These are phyloP conservation scores for Diceros bicornis DNA, from an alignment of 2,797 vertebrate genomes.

Conservation along the genomic window DNA sequence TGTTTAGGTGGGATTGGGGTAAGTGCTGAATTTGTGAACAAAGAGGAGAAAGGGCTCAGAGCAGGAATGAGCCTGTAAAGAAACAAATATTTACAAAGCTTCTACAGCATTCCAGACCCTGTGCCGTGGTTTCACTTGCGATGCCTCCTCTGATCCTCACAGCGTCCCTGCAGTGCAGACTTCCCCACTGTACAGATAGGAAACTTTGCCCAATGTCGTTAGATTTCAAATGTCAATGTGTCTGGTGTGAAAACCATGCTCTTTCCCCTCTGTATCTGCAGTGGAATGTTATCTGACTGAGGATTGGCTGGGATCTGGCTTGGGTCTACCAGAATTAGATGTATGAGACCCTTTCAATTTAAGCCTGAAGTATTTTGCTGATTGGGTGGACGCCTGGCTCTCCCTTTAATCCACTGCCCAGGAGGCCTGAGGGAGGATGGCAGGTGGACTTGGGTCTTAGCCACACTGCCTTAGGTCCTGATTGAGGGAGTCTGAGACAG, in stretches of 20 bases:
- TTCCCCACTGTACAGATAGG: not conserved
- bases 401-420: not conserved
- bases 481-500: rapidly evolving
- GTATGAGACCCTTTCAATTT: not conserved
- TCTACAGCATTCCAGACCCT: rapidly evolving
- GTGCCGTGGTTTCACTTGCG: rapidly evolving
- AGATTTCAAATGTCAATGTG: not conserved
- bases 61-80: not conserved
- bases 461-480: not conserved
- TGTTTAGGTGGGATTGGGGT: too few species aligned
- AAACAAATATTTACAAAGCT: rapidly evolving
- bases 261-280: rapidly evolving
- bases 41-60: not conserved
- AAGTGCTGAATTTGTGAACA: not conserved
- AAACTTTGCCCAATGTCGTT: rapidly evolving
- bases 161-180: not conserved
- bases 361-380: not conserved
- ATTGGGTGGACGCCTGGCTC: not conserved
- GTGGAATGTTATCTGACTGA: too few species aligned
- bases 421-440: not conserved
- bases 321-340: too few species aligned
- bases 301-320: not conserved
- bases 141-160: rapidly evolving
- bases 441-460: not conserved
- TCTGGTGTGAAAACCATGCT: not conserved